phyloP scores from a whole-genome alignment of 2,797 vertebrate genomes.

The Prionace glauca region DNA sequence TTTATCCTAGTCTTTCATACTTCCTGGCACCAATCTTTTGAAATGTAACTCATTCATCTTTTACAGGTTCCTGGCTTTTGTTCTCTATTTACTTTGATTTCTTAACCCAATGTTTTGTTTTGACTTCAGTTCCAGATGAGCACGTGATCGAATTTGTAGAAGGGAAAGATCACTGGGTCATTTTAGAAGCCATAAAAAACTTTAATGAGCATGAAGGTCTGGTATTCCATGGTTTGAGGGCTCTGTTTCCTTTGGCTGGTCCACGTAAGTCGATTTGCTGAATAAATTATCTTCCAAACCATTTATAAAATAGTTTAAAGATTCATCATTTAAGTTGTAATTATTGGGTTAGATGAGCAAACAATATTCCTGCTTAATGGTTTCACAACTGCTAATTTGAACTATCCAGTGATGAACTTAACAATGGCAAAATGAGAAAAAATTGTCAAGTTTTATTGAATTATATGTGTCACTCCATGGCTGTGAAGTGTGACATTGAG shows the following conservation, averaged over 20 bases:
- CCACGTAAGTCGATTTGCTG: slow-evolving; percentile 62
- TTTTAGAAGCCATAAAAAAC: slow-evolving; percentile 65
- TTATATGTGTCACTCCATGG: neutral
- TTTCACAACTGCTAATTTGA: neutral
- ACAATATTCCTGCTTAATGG: neutral
- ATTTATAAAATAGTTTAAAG: no score
- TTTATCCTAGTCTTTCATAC: neutral
- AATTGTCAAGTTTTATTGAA: neutral
- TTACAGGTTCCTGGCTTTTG: neutral
- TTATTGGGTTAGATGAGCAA: neutral
- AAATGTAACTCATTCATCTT: neutral
- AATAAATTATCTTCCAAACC: neutral
- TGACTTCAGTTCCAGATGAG: slow-evolving; percentile 72
- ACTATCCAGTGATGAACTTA: neutral
- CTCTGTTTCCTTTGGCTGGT: slow-evolving; percentile 72
- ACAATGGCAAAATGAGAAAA: neutral
- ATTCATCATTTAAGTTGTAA: neutral
- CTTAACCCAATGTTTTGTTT: slow-evolving; percentile 15
- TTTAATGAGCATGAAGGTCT: slow-evolving; percentile 69
- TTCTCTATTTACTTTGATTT: neutral
- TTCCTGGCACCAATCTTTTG: neutral
- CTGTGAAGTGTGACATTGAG: neutral
- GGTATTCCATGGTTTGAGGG: slow-evolving; percentile 68
- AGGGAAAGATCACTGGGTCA: slow-evolving; percentile 74
- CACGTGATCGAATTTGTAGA: slow-evolving; percentile 87